Evolutionary conservation across 2,888 invertebrate species (phyloP), one percentile per base, ranked within the genome.

Genomic region (Cataglyphis rosenhaueri): DNA sequence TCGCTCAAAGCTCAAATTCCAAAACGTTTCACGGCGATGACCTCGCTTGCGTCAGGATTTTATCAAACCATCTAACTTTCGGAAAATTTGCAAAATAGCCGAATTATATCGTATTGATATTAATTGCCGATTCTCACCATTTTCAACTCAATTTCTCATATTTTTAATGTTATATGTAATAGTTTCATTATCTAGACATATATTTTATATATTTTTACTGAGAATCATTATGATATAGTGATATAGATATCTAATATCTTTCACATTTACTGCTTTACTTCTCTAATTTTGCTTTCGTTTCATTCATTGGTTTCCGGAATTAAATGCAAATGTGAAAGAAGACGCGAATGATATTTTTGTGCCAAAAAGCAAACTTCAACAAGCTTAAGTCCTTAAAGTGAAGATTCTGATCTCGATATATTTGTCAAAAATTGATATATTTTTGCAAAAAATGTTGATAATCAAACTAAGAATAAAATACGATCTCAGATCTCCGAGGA

Each of bases 1-100:
- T 44, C 25, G 32, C 25, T 41, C 70, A 79, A 79, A 59, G 70
- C 38, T 70, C 59, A 59, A 78, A 78, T 78, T 68, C 32, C 68
- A 35, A 68, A 78, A 25, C 68, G 44, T 32, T 68, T 18, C 18
- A 21, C 8, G 18, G 59, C 59, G 59, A n/a, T 70, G 70, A 79
- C 70, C 78, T 68, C 59, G 44, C 70, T 59, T 44, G 68, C 52
- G n/a, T 32, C 68, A 29, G 57, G 0, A 68, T 44, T 32, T 75
- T 35, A 35, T 64, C 65, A 12, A 32, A 55, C 29, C 21, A 18
- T 12, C 70, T 18, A 35, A 70, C 41, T 79, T 70, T 48, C 44
- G 35, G 18, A 44, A 68, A 68, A 38, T 35, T 59, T 12, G 18
- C 62, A 18, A 41, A 2, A 25, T 66, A 8, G 44, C 18, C 18